Evolutionary conservation across 2,888 invertebrate species (phyloP).

Genomic region (Xylophagus ater): DNA sequence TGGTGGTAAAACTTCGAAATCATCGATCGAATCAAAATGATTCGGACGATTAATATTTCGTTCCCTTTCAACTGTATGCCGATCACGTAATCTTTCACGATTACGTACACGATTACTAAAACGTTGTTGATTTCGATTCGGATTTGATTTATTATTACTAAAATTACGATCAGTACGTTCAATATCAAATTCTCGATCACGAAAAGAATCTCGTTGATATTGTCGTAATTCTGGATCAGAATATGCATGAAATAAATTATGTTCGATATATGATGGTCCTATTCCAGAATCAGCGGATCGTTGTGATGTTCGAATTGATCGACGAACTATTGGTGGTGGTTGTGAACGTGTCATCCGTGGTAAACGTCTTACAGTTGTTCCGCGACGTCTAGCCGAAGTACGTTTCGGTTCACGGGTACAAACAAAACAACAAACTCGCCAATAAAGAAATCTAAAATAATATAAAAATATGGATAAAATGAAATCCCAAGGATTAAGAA

Average conservation of each 20-base stretch:
- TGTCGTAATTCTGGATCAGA: slow-evolving; percentile 58
- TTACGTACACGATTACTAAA: slow-evolving; percentile 30
- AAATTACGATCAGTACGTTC: slow-evolving; percentile 1
- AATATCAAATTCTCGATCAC: slow-evolving; percentile 2
- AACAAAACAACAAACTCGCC: slow-evolving; percentile 83
- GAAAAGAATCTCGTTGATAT: no score
- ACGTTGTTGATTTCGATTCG: slow-evolving; percentile 15
- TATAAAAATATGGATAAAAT: no score
- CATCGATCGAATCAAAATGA: slow-evolving; percentile 29
- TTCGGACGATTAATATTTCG: slow-evolving; percentile 33
- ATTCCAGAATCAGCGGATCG: slow-evolving; percentile 53
- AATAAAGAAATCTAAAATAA: slow-evolving; percentile 65
- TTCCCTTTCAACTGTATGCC: slow-evolving; percentile 42
- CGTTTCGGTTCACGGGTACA: slow-evolving; percentile 69
- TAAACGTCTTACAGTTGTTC: slow-evolving; percentile 34
- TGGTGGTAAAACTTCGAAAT: slow-evolving; percentile 24
- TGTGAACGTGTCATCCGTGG: slow-evolving; percentile 37
- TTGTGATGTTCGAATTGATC: slow-evolving; percentile 49
- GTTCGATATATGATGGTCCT: slow-evolving; percentile 41
- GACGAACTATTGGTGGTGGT: slow-evolving; percentile 41
- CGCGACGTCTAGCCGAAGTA: slow-evolving; percentile 35
- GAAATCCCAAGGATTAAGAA: no score
- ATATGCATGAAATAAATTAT: slow-evolving; percentile 48
- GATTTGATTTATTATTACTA: slow-evolving; percentile 1
- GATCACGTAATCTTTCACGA: slow-evolving; percentile 35